Evolutionary conservation across 2,797 vertebrate species (phyloP).

Genomic region (Scolopax rusticola): DNA sequence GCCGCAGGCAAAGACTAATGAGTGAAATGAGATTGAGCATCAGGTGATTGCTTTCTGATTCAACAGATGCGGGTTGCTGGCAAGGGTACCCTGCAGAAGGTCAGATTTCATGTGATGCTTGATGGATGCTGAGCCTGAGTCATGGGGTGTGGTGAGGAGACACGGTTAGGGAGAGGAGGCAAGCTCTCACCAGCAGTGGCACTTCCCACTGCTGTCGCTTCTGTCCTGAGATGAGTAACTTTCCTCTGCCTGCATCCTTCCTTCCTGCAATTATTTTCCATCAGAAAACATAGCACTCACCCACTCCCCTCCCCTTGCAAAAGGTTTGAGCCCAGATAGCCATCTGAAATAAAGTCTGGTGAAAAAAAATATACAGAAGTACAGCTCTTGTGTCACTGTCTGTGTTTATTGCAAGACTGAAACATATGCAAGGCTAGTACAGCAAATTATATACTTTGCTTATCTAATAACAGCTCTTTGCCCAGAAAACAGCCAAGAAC

Average conservation of each 20-base stretch:
- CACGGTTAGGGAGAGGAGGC: neutral
- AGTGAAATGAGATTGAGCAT: constrained; percentile 27
- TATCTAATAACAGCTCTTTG: neutral
- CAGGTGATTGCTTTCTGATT: constrained; percentile 21
- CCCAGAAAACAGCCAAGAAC: neutral
- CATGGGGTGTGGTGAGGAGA: constrained; percentile 41
- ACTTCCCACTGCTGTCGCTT: neutral
- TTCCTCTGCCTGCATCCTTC: neutral
- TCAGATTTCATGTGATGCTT: neutral
- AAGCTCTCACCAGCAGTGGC: neutral
- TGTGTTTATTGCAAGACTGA: neutral
- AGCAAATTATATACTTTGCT: neutral
- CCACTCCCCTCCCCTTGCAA: neutral
- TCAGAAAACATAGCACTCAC: neutral
- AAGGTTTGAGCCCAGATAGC: neutral
- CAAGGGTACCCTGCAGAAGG: neutral
- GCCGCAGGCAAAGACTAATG: constrained; percentile 2
- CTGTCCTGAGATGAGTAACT: neutral
- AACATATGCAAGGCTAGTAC: neutral
- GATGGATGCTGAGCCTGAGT: constrained; percentile 52
- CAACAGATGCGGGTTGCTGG: constrained; percentile 4
- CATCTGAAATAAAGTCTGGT: neutral
- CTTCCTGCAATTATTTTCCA: neutral
- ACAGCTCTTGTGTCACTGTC: neutral
- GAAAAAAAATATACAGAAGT: neutral